phyloP scores from a whole-genome alignment of 1,140 invertebrate genomes.

The Drosophila kanapiae region DNA sequence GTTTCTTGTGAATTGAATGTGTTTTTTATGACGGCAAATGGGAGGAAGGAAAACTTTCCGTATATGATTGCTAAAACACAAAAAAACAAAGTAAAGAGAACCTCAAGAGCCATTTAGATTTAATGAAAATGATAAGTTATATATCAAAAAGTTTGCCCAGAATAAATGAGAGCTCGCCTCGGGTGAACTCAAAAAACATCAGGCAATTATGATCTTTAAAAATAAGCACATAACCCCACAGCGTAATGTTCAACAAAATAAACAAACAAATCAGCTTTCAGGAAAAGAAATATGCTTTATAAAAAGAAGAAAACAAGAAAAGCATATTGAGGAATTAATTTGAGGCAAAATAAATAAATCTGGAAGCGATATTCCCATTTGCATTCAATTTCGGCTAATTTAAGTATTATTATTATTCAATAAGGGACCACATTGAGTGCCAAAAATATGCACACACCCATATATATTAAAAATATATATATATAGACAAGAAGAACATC shows the following conservation, averaged over 20 bases:
- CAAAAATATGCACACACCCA: slow-evolving; percentile 13
- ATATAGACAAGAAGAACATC: slow-evolving; percentile 24
- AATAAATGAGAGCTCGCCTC: neutral
- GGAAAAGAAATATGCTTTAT: neutral
- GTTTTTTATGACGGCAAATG: slow-evolving; percentile 54
- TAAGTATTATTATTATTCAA: slow-evolving; percentile 59
- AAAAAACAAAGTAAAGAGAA: slow-evolving; percentile 1
- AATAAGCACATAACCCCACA: neutral
- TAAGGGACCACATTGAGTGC: slow-evolving; percentile 34
- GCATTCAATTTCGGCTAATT: slow-evolving; percentile 45
- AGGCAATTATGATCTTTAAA: slow-evolving; percentile 7
- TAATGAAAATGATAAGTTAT: slow-evolving; percentile 27
- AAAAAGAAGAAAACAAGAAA: neutral
- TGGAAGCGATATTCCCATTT: slow-evolving; percentile 10
- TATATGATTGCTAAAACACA: slow-evolving; percentile 39
- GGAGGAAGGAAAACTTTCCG: slow-evolving; percentile 26
- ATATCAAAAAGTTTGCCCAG: slow-evolving; percentile 12
- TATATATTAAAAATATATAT: neutral
- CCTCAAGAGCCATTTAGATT: slow-evolving; percentile 32
- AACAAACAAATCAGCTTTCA: neutral
- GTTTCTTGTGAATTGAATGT: slow-evolving; percentile 54
- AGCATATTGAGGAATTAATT: slow-evolving; percentile 9
- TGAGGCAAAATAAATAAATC: slow-evolving; percentile 57
- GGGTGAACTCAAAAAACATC: neutral
- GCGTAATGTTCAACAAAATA: neutral